These are phyloP conservation scores for Paramormyrops kingsleyae DNA, from an alignment of 2,113 vertebrate species.

Conservation along the genomic window DNA sequence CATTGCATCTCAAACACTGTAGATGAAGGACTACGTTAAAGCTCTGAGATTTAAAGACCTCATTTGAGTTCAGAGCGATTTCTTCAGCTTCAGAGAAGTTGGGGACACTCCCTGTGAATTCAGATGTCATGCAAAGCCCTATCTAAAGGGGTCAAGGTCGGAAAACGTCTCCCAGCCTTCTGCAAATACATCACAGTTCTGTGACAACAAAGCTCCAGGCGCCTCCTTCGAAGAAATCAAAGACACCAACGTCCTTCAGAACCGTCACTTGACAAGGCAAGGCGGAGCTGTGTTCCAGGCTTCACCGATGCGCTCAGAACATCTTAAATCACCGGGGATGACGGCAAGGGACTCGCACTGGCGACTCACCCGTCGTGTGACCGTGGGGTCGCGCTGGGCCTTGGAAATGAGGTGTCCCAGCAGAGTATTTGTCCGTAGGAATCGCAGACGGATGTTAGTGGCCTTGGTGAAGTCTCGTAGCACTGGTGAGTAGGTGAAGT, in stretches of 20 bases:
- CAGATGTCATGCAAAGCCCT: background rate
- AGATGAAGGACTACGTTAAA: background rate
- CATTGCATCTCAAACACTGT: background rate
- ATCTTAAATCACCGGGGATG: background rate
- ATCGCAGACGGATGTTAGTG: slow-evolving; percentile 79
- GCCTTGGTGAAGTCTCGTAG: slow-evolving; percentile 82
- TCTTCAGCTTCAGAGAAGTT: background rate
- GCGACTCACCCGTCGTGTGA: slow-evolving; percentile 77
- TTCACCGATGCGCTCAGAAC: background rate
- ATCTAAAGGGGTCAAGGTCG: background rate
- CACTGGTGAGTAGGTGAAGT: slow-evolving; percentile 72
- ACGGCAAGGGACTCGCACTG: background rate
- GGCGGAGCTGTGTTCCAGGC: background rate
- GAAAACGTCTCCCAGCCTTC: background rate
- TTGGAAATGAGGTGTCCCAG: slow-evolving; percentile 88
- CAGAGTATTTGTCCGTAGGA: slow-evolving; percentile 81
- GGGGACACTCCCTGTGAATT: background rate
- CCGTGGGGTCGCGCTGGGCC: slow-evolving; percentile 76
- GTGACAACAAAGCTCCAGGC: background rate
- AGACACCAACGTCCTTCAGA: background rate
- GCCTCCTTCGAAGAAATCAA: background rate
- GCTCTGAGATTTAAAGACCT: background rate
- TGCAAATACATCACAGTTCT: slow-evolving; percentile 7
- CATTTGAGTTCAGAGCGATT: background rate
- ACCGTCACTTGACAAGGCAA: background rate